Evolutionary conservation across 2,797 vertebrate genomes (phyloP), one percentile per base, ranked within the genome.

Genomic region (Labroides dimidiatus): DNA sequence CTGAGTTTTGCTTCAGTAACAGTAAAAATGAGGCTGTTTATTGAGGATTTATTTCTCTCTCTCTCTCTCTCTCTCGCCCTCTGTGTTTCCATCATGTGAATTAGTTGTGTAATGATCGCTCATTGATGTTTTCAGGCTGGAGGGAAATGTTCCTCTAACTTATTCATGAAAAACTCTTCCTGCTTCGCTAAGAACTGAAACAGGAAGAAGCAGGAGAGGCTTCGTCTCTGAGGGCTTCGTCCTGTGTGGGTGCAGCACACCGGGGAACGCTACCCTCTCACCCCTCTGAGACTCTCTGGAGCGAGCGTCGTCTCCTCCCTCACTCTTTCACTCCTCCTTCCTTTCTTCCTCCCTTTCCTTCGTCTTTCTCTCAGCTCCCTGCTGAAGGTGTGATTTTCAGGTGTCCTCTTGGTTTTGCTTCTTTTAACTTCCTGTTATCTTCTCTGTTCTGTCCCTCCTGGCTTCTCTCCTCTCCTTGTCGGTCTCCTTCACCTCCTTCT

Each of bases 371-470:
- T 64, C 42, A 5, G 53, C 60, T 56, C 43, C 36, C 66, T 11
- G 27, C 10, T 10, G 50, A 16, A 49, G 41, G 70, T 86, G 74
- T 56, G 67, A 72, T 69, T 79, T 43, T 65, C 53, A 11, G 30
- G 13, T 39, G 50, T 54, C 78, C 64, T 75, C 65, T 30, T 30
- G 9, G 37, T 75, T 59, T 44, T 54, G 59, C 53, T 60, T 73
- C 27, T 24, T 59, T 65, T 69, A 66, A 59, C 61, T 67, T 54
- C 53, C 57, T 47, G 68, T 78, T 78, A 77, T 81, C 64, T 66
- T 33, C 65, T 55, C 37, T 4, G 59, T 76, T 72, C 66, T 72
- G 41, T 19, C 2, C 49, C 64, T 72, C 70, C 70, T 54, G 58
- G 59, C 77, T 66, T 24, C 67, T 54, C 33, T 10, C 24, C 45